Base-by-base conservation (phyloP, 2,888 invertebrate species). In the Encarsia formosa region DNA sequence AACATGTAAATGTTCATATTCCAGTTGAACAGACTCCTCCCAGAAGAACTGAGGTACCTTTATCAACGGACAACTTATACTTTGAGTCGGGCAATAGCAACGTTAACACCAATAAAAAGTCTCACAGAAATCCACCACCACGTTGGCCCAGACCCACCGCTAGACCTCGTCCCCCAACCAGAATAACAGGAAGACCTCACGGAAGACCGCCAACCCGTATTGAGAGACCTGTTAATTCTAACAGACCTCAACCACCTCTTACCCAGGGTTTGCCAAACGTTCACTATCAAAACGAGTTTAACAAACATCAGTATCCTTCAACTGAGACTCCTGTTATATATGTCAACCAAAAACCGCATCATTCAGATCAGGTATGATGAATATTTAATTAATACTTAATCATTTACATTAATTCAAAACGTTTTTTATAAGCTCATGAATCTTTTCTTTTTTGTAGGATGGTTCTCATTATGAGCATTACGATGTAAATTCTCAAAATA, bases 41-140 rank as follows among this genome's bases (percentile, higher is more conserved):
- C 1, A 64, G 72, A 47, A 63, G 73, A 62, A 69, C 65, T 4
- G 71, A 72, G 53, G 59, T 68, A 18, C 60, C 66, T 0, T 32
- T 56, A 2, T 54, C 65, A 4, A 51, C 60, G 2, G 71, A 71
- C 24, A 57, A 52, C 34, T 51, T 64, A 11, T 68, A 68, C 59
- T 65, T 58, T 20, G 64, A 42, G 61, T 53, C 57, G 13, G 23
- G 23, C 18, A 49, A 63, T 37, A 22, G 9, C 16, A 13, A 4
- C 3, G 6, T 39, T 16, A 48, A 52, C 18, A 11, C 3, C 6
- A 47, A 44, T 24, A 68, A 71, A 42, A 68, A 70, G 23, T 69
- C 69, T 5, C 57, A 61, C 2, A 53, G 67, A 32, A 62, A 63
- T 47, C 32, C 62, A 3, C 34, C 61, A n/a, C 57, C 56, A 3